Evolutionary conservation across 1,140 invertebrate genomes (phyloP), one percentile per base, ranked within the genome.

Genomic region (Sinonovacula constricta): DNA sequence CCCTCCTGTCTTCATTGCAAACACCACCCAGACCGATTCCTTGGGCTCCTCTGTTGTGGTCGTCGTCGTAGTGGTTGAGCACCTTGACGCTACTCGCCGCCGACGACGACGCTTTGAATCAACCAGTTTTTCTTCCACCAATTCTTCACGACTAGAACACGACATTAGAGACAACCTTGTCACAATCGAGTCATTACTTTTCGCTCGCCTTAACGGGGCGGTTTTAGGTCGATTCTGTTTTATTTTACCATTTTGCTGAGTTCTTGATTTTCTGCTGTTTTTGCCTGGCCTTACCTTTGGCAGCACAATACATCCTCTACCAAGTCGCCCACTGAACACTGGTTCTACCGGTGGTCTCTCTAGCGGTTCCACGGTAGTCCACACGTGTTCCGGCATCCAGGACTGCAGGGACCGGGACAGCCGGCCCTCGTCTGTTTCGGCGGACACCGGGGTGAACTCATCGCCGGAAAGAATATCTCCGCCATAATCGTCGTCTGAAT

Each of bases 91-190:
- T 31, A 15, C 12, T 22, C 65, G 56, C 10, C 79, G 67, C 54
- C 66, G 33, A 34, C 60, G 53, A 2, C 67, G 57, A 12, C 69
- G 45, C 54, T 78, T 66, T 68, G 39, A 24, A 51, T 77, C 59
- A 57, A 31, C 22, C 54, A 33, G 4, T n/a, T 18, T 24, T 39
- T 45, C 1, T 7, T 26, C 24, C 15, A 66, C 33, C 30, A 63
- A 28, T 49, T 65, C 62, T 15, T 69, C 83, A 30, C 68, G 15
- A 26, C 72, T 70, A 10, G 81, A 86, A 67, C 80, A 83, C n/a
- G 82, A 80, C 31, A 88, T 79, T 1, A 88, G 59, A 4, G 86
- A 88, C 18, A 86, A 65, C 33, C 80, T 66, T 5, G 86, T 87
- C 1, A 66, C 45, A 28, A 86, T 79, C 3, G 85, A 85, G 28